Evolutionary conservation across 2,797 vertebrate species (phyloP), one percentile per base, ranked within the genome.

Genomic region (Hozukius guyotensis): DNA sequence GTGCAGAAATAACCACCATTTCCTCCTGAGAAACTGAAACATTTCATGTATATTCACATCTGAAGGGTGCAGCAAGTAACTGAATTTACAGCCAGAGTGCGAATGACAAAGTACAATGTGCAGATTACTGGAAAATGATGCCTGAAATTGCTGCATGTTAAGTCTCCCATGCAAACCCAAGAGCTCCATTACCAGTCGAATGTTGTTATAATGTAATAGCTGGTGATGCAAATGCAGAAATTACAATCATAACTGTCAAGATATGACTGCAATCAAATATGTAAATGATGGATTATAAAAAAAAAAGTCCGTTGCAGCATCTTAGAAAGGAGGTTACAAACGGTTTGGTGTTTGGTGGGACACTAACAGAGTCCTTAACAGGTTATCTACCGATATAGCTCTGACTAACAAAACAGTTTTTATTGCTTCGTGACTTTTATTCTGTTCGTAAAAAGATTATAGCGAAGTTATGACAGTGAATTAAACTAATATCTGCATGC

Each of bases 131-230:
- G 25, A n/a, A n/a, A 38, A 9, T 68, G 1, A 16, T 67, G 22
- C 4, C 20, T 14, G 22, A 59, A 63, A 27, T 11, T 24, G 1
- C 16, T 71, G 60, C 22, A 25, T 27, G 34, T 57, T 68, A 22
- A 49, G 24, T 6, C 31, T 71, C 10, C n/a, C 56, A 81, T 80
- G 87, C 73, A 90, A 81, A 89, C 75, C 29, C 49, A 52, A 6
- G 9, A 4, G 36, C 11, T 57, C 11, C 8, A 8, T 20, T 49
- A 14, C 36, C 25, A 29, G 5, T 63, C 1, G 14, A 9, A 12
- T 24, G 1, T 5, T 7, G 14, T 32, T 46, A 68, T 7, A 53
- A 72, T 59, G 56, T 36, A 22, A 32, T 34, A 60, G 25, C 42
- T 63, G 57, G 5, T 11, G 6, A 83, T 82, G 78, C 65, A 89